phyloP scores from a whole-genome alignment of 2,888 invertebrate genomes.

The Pyrgus malvae region DNA sequence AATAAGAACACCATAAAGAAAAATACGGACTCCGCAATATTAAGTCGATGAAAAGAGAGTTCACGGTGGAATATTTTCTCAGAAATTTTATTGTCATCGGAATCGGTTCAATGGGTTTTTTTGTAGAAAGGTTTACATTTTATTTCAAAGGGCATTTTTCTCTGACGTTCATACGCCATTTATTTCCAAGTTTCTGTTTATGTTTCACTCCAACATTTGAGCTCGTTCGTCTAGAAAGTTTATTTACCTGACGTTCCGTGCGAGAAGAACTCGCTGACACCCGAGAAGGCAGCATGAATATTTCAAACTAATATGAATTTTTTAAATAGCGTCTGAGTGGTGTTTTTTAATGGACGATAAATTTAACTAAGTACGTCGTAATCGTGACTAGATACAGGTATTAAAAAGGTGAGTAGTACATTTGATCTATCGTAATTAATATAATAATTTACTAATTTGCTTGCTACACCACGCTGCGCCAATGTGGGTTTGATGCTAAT shows the following conservation, averaged over 20 bases:
- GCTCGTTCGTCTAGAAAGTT: conserved; percentile 54
- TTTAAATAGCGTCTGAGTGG: conserved; percentile 27
- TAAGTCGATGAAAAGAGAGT: conserved; percentile 29
- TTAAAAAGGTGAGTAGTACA: too few species aligned
- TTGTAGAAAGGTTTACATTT: conserved; percentile 40
- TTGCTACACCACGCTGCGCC: too few species aligned
- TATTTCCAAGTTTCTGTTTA: conserved; percentile 60
- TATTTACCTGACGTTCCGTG: conserved; percentile 55
- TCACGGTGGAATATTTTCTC: conserved; percentile 30
- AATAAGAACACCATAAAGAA: conserved; percentile 13
- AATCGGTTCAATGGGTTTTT: conserved; percentile 38
- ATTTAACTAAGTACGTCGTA: neutral
- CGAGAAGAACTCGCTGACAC: conserved; percentile 46
- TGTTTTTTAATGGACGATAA: neutral
- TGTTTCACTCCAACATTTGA: conserved; percentile 55
- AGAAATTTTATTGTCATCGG: conserved; percentile 34
- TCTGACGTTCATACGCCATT: conserved; percentile 53
- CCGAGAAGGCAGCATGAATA: conserved; percentile 28
- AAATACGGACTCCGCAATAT: conserved; percentile 24
- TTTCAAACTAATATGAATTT: conserved; percentile 40
- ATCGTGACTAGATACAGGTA: too few species aligned
- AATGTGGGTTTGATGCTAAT: too few species aligned
- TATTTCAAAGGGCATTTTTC: conserved; percentile 40
- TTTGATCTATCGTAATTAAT: too few species aligned
- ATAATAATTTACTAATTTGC: too few species aligned